These are phyloP conservation scores for Drosophila setifemur DNA, from an alignment of 1,140 invertebrate species.

Conservation along the genomic window DNA sequence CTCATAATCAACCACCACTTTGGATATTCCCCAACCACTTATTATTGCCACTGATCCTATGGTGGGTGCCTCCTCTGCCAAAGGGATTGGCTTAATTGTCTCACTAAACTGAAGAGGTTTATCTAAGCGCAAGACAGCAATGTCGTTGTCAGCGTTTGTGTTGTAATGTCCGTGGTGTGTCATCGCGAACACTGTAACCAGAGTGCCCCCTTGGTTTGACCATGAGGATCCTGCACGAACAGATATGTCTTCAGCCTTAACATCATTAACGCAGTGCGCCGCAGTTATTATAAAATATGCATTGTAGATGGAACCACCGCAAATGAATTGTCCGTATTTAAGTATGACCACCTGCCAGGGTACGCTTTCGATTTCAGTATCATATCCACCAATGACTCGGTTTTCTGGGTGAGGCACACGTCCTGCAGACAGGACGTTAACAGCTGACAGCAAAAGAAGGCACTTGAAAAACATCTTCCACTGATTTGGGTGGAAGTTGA, in stretches of 20 bases:
- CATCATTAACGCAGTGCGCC: conserved; percentile 83
- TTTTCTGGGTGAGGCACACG: not conserved
- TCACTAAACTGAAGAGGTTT: not conserved
- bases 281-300: conserved; percentile 83
- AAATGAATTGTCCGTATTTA: conserved; percentile 68
- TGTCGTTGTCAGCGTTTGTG: not conserved
- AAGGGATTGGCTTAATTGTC: not conserved
- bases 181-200: not conserved
- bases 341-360: conserved; percentile 84
- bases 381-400: conserved; percentile 11
- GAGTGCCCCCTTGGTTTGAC: not conserved
- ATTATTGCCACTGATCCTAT: not conserved
- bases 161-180: not conserved
- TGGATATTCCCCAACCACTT: not conserved
- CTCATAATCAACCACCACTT: no score
- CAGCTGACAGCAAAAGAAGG: not conserved
- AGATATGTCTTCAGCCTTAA: not conserved
- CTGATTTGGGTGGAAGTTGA: no score
- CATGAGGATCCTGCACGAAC: conserved; percentile 29
- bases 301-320: conserved; percentile 84
- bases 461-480: not conserved
- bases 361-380: conserved; percentile 82
- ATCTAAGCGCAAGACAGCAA: not conserved
- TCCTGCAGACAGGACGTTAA: not conserved
- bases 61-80: not conserved